A percentile compares a stretch with the other conserved stretches of the same genome.
Conservation (phyloP, 2,113 vertebrate genomes). For the Erpornis zantholeuca region DNA sequence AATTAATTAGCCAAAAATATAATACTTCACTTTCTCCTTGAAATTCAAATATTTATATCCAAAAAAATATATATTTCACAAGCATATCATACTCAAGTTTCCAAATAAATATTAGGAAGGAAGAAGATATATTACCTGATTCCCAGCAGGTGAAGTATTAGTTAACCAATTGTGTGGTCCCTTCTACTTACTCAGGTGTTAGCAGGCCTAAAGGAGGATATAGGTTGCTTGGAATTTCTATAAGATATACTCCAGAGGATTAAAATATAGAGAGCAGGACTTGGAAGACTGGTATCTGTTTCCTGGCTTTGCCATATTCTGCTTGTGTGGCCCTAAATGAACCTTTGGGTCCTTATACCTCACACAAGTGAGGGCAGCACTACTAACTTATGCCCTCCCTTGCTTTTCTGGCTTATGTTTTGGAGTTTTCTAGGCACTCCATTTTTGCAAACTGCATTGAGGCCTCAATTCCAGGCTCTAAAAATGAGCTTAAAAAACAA, state of each 20-base stretch:
- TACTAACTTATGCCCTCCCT: neutral
- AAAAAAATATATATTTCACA: neutral
- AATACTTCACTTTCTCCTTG: neutral
- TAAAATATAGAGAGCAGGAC: neutral
- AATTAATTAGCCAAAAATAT: neutral
- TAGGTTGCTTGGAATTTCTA: neutral
- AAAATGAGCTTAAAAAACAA: neutral
- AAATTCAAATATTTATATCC: neutral
- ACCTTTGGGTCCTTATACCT: neutral
- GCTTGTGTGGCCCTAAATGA: neutral
- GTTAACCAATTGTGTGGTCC: neutral
- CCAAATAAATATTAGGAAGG: neutral
- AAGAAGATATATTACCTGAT: neutral
- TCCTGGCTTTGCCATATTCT: neutral
- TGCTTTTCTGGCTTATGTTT: neutral
- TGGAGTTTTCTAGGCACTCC: neutral
- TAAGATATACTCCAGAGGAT: neutral
- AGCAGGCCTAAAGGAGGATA: neutral
- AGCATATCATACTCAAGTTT: neutral
- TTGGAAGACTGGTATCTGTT: neutral
- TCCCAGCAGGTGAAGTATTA: neutral
- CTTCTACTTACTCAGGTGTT: neutral
- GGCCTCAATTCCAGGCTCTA: neutral
- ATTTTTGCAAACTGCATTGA: neutral
- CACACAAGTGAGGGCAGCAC: neutral